Conservation (phyloP, 2,888 invertebrate genomes). For the Omphaloscelis lunosa region DNA sequence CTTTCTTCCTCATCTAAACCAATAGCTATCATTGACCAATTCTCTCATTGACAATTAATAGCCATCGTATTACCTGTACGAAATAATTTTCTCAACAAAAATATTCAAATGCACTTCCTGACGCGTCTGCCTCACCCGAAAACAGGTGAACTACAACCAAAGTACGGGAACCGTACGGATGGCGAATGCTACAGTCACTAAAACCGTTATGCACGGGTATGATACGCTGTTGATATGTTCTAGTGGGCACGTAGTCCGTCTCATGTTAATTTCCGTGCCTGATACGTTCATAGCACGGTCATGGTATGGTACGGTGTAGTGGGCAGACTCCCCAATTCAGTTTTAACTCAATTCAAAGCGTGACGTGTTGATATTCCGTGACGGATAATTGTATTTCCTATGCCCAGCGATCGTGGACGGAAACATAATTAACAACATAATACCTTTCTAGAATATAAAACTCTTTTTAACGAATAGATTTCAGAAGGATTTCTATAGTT, state of each 20-base stretch:
- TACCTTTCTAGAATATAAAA: constrained; percentile 49
- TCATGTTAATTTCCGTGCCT: not conserved
- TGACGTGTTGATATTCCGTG: constrained; percentile 14
- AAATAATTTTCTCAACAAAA: too few species aligned
- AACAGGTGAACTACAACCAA: too few species aligned
- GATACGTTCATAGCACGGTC: not conserved
- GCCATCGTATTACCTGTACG: too few species aligned
- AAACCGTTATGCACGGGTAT: not conserved
- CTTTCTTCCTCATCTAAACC: too few species aligned
- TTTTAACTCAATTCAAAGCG: not conserved
- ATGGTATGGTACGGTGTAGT: not conserved
- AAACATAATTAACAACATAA: constrained; percentile 19
- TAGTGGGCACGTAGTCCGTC: not conserved
- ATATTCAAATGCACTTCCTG: too few species aligned
- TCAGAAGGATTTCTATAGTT: constrained; percentile 29
- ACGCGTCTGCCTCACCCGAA: too few species aligned
- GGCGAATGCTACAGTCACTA: not conserved
- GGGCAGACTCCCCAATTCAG: not conserved
- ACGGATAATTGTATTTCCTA: constrained; percentile 29
- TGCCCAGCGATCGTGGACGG: constrained; percentile 1
- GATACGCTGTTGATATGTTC: too few species aligned
- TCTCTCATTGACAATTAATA: too few species aligned
- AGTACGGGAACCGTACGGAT: too few species aligned
- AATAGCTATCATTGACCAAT: too few species aligned
- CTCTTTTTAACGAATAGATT: constrained; percentile 15